Evolutionary conservation across 2,888 invertebrate species (phyloP).

Genomic region (Pimpla rufipes): DNA sequence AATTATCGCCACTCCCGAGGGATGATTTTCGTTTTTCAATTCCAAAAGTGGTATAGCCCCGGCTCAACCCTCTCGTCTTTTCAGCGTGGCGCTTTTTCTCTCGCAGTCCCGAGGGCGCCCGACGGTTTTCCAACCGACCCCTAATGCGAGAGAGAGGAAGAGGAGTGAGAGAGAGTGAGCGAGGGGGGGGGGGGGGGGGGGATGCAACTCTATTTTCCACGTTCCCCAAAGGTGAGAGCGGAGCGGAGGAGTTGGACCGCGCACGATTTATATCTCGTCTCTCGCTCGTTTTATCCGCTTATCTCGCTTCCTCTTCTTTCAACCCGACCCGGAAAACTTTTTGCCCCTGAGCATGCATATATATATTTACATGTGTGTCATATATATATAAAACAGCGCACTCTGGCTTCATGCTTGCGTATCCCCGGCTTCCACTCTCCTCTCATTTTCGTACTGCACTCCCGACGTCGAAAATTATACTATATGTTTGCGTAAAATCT

Average conservation of each 20-base stretch:
- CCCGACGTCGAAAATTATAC: slow-evolving; percentile 43
- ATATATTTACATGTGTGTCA: background rate
- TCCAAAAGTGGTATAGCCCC: slow-evolving; percentile 16
- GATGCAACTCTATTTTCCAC: slow-evolving; percentile 52
- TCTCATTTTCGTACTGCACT: slow-evolving; percentile 50
- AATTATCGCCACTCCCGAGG: slow-evolving; percentile 39
- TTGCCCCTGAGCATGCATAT: slow-evolving; percentile 18
- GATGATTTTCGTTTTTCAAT: slow-evolving; percentile 57
- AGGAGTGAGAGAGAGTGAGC: too few species aligned
- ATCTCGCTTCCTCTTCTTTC: slow-evolving; percentile 38
- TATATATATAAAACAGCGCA: background rate
- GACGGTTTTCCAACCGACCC: slow-evolving; percentile 42
- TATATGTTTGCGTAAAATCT: slow-evolving; percentile 40
- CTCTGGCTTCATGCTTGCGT: slow-evolving; percentile 39
- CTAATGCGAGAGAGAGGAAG: slow-evolving; percentile 37
- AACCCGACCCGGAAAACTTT: slow-evolving; percentile 60
- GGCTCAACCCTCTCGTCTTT: slow-evolving; percentile 14
- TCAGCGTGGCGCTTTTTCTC: slow-evolving; percentile 10
- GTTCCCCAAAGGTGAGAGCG: slow-evolving; percentile 55
- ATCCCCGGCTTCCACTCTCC: slow-evolving; percentile 6
- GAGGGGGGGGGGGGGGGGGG: background rate
- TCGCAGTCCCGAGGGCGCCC: slow-evolving; percentile 38
- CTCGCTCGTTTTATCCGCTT: slow-evolving; percentile 25
- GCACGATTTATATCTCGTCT: slow-evolving; percentile 60
- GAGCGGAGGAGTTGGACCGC: slow-evolving; percentile 51